Percentiles rank a stretch among this genome's conserved stretches.
Evolutionary conservation across 1,140 invertebrate species (phyloP).

Genomic region (Hirudo medicinalis): DNA sequence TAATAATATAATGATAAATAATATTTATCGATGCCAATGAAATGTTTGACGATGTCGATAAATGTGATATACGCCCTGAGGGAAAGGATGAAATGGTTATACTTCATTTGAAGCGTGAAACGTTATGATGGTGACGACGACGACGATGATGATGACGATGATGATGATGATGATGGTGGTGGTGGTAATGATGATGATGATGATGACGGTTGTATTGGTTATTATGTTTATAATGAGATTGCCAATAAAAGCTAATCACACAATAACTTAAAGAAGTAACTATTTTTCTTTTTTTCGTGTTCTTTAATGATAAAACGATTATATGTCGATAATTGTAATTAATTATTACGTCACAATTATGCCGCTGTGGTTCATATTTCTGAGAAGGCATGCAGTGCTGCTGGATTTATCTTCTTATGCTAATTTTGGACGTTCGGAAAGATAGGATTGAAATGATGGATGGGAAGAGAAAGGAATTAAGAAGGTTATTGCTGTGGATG

Average conservation of each 20-base stretch:
- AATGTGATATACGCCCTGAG: not conserved
- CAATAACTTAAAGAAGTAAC: not conserved
- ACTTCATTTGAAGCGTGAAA: not conserved
- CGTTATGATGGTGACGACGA: slow-evolving; percentile 15
- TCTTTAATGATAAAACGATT: too few species aligned
- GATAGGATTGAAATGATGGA: too few species aligned
- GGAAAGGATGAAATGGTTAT: not conserved
- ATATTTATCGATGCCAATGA: not conserved
- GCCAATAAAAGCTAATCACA: not conserved
- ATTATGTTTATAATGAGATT: not conserved
- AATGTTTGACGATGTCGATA: slow-evolving; percentile 2
- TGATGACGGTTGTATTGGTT: not conserved
- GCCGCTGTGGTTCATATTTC: too few species aligned
- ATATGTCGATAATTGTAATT: too few species aligned
- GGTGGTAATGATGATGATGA: slow-evolving; percentile 16
- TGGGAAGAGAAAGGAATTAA: too few species aligned
- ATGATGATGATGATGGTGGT: slow-evolving; percentile 18
- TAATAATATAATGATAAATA: not conserved
- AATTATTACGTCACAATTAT: too few species aligned
- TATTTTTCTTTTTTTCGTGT: not conserved
- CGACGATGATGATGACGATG: slow-evolving; percentile 20
- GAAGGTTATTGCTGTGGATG: too few species aligned
- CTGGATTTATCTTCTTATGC: too few species aligned
- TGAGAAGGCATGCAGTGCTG: too few species aligned
- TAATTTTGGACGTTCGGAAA: too few species aligned